phyloP scores from a whole-genome alignment of 2,113 vertebrate genomes.

The Cisticola juncidis region DNA sequence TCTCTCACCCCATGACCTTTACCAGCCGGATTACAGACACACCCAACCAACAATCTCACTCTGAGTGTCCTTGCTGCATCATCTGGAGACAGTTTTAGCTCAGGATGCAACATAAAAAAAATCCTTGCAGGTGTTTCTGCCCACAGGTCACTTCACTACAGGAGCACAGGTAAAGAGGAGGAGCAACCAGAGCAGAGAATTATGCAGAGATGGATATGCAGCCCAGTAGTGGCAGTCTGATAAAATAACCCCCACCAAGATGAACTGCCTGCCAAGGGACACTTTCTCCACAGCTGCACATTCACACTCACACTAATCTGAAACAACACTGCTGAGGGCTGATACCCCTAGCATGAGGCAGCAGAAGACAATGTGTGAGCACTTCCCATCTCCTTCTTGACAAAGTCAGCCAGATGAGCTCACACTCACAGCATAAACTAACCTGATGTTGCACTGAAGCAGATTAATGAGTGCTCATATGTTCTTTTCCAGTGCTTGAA shows the following conservation, averaged over 20 bases:
- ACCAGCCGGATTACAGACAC: background rate
- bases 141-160: background rate
- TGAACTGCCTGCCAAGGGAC: background rate
- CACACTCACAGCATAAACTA: background rate
- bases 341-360: background rate
- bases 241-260: background rate
- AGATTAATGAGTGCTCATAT: background rate
- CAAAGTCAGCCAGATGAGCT: background rate
- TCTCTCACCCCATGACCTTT: background rate
- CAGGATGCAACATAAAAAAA: background rate
- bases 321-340: background rate
- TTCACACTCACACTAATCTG: background rate
- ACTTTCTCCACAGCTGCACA: rapidly evolving
- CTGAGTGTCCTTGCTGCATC: background rate
- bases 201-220: background rate
- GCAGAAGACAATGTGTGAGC: background rate
- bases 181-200: background rate
- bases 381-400: background rate
- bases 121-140: background rate
- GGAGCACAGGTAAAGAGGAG: background rate
- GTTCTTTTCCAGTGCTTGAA: background rate
- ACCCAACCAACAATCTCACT: background rate
- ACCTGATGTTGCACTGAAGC: background rate
- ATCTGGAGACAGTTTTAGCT: background rate
- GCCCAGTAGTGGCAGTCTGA: background rate